Base-by-base conservation (phyloP, 2,113 vertebrate species). In the Cairina moschata region DNA sequence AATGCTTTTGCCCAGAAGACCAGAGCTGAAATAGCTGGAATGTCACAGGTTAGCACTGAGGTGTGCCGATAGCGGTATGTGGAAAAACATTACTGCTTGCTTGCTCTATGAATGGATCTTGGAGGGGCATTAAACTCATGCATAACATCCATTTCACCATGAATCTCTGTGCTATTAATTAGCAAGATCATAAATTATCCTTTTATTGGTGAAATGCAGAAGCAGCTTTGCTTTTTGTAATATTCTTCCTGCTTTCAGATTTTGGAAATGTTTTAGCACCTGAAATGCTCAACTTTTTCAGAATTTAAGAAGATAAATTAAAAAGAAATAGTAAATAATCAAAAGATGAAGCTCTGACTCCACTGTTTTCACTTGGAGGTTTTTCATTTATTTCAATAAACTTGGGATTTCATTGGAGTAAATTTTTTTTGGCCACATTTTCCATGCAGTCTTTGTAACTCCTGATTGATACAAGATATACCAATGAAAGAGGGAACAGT, bases 131-230 rank as follows among this genome's bases (percentile, higher is more conserved):
- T 65, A 7, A 25, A 29, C 62, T 38, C 66, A 13, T 2, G 2
- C 21, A 3, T 29, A 20, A 14, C 44, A 11, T 8, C 44, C 17
- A 0, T 6, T 2, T 20, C 55, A 10, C 26, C 1, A 0, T 1
- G 26, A 15, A 10, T 12, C 7, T 7, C 69, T 14, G 6, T 50
- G 17, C 14, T 20, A 0, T 8, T 22, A 22, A 52, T 25, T 2
- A 74, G 31, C 31, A 4, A 15, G 36, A 34, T n/a, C 40, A 58
- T 8, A 22, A 65, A 67, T 40, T 32, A 8, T 40, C 23, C 40
- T 50, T 22, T 44, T 56, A 3, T 3, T 36, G 50, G 67, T 21
- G 20, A 74, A 69, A 56, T 0, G 3, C 22, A 11, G 42, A 46
- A 28, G 21, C 31, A n/a, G 22, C 8, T 25, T 1, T 28, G 9